Evolutionary conservation across 2,113 vertebrate genomes (phyloP), one percentile per base, ranked within the genome.

Genomic region (Platichthys flesus): DNA sequence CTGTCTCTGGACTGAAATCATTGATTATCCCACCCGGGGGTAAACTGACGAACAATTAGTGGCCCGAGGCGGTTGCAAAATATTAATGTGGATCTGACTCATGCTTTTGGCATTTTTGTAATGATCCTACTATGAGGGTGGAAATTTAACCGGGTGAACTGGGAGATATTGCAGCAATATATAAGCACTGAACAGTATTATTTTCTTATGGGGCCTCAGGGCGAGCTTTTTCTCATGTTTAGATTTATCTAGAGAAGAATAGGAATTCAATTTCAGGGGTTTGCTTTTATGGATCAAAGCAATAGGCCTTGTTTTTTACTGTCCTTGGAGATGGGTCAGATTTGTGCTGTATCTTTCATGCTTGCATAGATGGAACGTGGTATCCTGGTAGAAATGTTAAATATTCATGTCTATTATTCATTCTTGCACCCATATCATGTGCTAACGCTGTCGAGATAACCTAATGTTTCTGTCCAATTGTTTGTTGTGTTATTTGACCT

Each of bases 1-100:
- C 73, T 15, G 67, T n/a, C 13, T 64, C 49, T 55, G 67, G 87
- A 87, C 76, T 78, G 52, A 85, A 49, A 67, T 57, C 58, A 88
- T 80, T 85, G 89, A 91, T 89, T 90, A 78, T 73, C 52, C 63
- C 66, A 67, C 54, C 37, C 2, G 10, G n/a, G 31, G 58, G 61
- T 57, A 64, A 80, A 85, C 24, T 83, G 82, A 85, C 58, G 83
- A 82, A 81, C 75, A 82, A 69, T 81, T 79, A 68, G 52, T 35
- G 28, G 78, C 75, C 71, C 0, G 9, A 23, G 58, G 82, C 77
- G n/a, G 51, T 49, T 20, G 64, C 7, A 42, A 75, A 45, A 79
- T 79, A 79, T 76, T 82, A 60, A 24, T 51, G 18, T 55, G 51
- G 40, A 56, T 45, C n/a, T 21, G 9, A 14, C 31, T 49, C 13